These are phyloP conservation scores for Pterois miles DNA, from an alignment of 2,797 vertebrate genomes.

Conservation along the genomic window DNA sequence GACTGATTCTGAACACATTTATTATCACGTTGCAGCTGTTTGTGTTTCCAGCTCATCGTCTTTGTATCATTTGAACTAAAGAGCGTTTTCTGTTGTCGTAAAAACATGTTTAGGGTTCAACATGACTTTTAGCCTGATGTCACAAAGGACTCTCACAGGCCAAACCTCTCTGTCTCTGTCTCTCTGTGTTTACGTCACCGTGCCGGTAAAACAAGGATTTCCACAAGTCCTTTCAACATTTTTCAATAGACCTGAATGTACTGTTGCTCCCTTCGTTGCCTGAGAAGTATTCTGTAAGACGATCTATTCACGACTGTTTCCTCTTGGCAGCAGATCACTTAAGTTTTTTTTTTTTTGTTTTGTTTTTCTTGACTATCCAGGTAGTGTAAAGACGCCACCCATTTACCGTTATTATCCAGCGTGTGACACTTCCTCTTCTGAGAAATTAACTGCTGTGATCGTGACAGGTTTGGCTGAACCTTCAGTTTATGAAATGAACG, in stretches of 20 bases:
- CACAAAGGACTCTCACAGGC: not conserved
- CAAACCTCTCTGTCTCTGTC: not conserved
- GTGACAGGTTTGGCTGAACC: not conserved
- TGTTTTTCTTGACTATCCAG: constrained; percentile 22
- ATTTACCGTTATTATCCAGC: constrained; percentile 60
- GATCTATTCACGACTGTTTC: constrained; percentile 26
- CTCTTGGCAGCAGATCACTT: constrained; percentile 52
- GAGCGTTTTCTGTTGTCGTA: not conserved
- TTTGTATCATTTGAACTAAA: not conserved
- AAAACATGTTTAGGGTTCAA: not conserved
- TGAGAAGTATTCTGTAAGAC: not conserved
- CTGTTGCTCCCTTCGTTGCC: not conserved
- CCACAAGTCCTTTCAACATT: not conserved
- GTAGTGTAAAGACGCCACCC: constrained; percentile 53
- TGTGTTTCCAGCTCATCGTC: not conserved
- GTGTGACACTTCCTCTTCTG: constrained; percentile 62
- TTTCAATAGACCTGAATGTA: not conserved
- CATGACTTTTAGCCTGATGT: not conserved
- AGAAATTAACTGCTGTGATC: constrained; percentile 31
- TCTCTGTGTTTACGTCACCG: not conserved
- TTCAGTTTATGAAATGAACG: not conserved
- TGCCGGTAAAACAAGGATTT: constrained; percentile 19
- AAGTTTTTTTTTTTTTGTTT: not conserved
- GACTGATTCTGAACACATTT: not conserved
- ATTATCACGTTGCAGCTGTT: not conserved